Conservation (phyloP, 2,888 invertebrate species). For the Meghimatium bilineatum region DNA sequence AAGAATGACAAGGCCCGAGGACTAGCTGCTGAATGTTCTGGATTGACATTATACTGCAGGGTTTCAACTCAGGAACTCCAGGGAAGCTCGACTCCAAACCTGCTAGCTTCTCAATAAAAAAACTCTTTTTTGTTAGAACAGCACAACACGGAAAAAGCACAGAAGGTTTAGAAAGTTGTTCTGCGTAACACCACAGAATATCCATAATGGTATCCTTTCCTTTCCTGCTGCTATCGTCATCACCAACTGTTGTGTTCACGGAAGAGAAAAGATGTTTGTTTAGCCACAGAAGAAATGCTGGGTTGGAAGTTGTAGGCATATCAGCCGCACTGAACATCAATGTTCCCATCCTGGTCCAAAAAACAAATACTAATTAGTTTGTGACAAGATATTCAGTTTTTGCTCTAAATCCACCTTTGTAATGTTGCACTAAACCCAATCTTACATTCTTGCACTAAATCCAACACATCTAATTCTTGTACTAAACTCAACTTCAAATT, state of each 20-base stretch:
- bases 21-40: constrained; percentile 72
- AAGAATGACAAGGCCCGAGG: constrained; percentile 70
- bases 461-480: not conserved
- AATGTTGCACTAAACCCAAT: no score
- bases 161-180: constrained; percentile 63
- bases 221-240: not conserved
- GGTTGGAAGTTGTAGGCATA: constrained; percentile 57
- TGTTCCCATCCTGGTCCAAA: constrained; percentile 30
- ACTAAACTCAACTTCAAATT: not conserved
- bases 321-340: constrained; percentile 45
- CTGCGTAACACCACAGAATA: constrained; percentile 71
- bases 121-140: constrained; percentile 63
- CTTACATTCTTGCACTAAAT: no score
- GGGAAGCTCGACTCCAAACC: constrained; percentile 58
- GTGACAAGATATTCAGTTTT: no score
- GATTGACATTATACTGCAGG: constrained; percentile 70
- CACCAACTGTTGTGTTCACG: not conserved
- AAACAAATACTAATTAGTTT: not conserved
- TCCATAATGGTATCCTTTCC: constrained; percentile 50
- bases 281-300: constrained; percentile 61
- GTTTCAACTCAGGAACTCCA: constrained; percentile 68
- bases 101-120: constrained; percentile 65
- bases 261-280: constrained; percentile 59
- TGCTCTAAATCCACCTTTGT: no score
- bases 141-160: constrained; percentile 66